phyloP scores from a whole-genome alignment of 2,888 invertebrate species.

The Neoscelio sp. region DNA sequence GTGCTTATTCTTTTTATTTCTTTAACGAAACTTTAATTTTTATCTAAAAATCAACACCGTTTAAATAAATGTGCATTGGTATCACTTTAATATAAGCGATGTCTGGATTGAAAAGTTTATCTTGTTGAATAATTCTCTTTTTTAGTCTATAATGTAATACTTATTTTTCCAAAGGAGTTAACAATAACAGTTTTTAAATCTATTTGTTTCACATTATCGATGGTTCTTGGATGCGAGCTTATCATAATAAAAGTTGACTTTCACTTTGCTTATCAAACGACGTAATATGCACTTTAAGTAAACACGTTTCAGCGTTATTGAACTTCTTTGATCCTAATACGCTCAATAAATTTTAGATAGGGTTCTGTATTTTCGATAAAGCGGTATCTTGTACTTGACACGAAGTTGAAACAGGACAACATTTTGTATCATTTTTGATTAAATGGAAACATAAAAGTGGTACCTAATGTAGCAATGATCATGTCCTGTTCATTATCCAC shows the following conservation, averaged over 20 bases:
- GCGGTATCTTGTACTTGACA: not conserved
- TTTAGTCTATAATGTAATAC: constrained; percentile 21
- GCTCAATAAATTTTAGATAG: constrained; percentile 23
- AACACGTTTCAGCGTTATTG: constrained; percentile 38
- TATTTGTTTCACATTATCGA: constrained; percentile 43
- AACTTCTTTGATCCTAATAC: constrained; percentile 36
- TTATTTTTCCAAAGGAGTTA: constrained; percentile 1
- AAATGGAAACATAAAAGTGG: not conserved
- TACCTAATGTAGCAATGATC: no score
- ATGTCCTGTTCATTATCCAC: no score
- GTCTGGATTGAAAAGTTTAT: no score
- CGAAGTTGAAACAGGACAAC: not conserved
- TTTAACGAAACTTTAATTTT: no score
- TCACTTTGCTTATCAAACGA: constrained; percentile 23
- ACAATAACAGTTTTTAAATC: constrained; percentile 36
- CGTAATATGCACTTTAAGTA: constrained; percentile 44
- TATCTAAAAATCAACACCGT: no score
- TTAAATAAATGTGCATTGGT: no score
- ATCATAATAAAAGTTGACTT: constrained; percentile 49
- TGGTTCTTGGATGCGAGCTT: constrained; percentile 32
- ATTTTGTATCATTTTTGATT: constrained; percentile 6
- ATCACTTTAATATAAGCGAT: no score
- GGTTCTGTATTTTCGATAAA: constrained; percentile 18
- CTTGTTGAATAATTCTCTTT: no score
- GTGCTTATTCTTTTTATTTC: not conserved